Base-by-base conservation (phyloP, 2,888 invertebrate genomes). In the Pachymerium ferrugineum region DNA sequence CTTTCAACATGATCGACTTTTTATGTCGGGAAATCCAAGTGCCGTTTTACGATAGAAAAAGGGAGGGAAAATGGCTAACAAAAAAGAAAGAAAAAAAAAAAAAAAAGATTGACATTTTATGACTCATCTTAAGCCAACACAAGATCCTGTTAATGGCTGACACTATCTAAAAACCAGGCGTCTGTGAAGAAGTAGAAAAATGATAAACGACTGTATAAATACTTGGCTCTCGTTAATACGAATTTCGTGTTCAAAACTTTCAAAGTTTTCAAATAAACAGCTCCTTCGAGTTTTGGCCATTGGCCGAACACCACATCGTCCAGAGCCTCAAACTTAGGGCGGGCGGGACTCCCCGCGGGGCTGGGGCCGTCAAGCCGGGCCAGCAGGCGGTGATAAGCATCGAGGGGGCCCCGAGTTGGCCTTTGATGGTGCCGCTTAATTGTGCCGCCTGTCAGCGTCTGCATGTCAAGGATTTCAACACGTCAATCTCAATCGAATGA, bases 381-480 rank as follows among this genome's bases (percentile, higher is more conserved):
- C 35, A 70, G 70, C 70, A 70, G 33, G 35, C 70, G 31, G 70
- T 42, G 72, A 72, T 72, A 72, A 72, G 72, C 28, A 72, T 72
- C 72, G 38, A 33, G 31, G 31, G 31, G 31, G 33, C 70, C 31
- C 47, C 47, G 47, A 54, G 47, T 19, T 19, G 47, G 47, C 3
- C 71, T 74, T 74, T 71, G 71, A 72, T 72, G 71, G 3, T 30
- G 71, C 74, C 74, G 74, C 74, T 33, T 74, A 74, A 74, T 74
- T 74, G 71, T 74, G 35, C 74, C 70, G 54, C 72, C 74, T 74
- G 74, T 74, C 74, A 74, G 70, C 74, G 72, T 70, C 38, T 73
- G 72, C 67, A 70, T 54, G 74, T 74, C 74, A 74, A 70, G 74
- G 70, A 30, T 74, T 71, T 74, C 71, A 71, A 69, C 70, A 68